These are phyloP conservation scores for Ramphastos sulfuratus DNA, from an alignment of 2,113 vertebrate genomes.

Conservation along the genomic window DNA sequence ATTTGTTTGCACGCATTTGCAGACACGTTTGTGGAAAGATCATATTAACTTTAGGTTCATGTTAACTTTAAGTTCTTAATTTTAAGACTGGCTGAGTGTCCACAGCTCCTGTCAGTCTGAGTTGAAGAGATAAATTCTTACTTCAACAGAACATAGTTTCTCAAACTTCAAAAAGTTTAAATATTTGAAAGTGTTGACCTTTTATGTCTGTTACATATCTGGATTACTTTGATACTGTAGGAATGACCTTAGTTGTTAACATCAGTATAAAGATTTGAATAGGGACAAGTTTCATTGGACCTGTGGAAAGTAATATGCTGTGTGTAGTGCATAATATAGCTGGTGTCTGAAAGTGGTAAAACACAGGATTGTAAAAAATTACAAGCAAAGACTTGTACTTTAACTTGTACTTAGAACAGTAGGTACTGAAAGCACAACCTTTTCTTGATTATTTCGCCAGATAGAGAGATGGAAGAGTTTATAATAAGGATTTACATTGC, in stretches of 20 bases:
- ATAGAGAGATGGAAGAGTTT: neutral
- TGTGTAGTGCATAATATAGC: neutral
- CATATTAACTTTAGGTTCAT: neutral
- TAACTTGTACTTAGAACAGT: neutral
- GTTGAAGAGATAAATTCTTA: neutral
- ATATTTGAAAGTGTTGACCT: neutral
- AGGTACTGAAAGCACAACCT: neutral
- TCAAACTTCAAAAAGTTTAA: neutral
- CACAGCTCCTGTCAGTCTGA: neutral
- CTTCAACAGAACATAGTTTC: neutral
- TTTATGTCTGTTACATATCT: neutral
- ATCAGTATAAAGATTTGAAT: neutral
- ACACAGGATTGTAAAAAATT: slow-evolving; percentile 15
- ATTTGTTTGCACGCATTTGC: neutral
- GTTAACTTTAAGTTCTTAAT: neutral
- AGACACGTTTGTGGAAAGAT: neutral
- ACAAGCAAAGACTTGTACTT: neutral
- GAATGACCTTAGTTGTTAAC: neutral
- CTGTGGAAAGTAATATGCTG: neutral
- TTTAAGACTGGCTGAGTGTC: neutral
- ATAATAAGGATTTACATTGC: neutral
- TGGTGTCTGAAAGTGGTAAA: neutral
- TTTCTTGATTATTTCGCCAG: slow-evolving; percentile 18
- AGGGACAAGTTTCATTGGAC: neutral
- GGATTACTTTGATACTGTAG: neutral